phyloP scores from a whole-genome alignment of 2,888 invertebrate genomes.

The Macrosiphum euphorbiae region DNA sequence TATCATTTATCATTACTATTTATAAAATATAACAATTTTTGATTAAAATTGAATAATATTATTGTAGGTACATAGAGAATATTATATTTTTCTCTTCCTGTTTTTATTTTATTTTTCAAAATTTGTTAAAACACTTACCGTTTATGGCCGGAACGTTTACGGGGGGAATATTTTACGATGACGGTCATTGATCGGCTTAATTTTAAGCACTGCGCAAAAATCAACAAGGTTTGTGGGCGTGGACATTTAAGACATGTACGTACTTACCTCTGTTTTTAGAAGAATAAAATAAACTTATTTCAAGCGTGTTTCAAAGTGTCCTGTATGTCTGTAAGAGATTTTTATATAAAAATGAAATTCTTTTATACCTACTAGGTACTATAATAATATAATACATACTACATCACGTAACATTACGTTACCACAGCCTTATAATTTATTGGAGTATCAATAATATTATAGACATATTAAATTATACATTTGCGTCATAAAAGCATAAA shows the following conservation, averaged over 20 bases:
- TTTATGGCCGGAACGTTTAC: not conserved
- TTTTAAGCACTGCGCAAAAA: constrained; percentile 43
- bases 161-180: constrained; percentile 43
- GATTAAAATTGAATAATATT: not conserved
- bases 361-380: not conserved
- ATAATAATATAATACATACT: not conserved
- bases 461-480: not conserved
- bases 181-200: constrained; percentile 54
- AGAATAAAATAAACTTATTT: not conserved
- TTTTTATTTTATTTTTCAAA: not conserved
- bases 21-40: not conserved
- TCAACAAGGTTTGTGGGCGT: constrained; percentile 31
- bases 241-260: not conserved
- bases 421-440: not conserved
- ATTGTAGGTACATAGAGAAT: not conserved
- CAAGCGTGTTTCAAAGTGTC: not conserved
- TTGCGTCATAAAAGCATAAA: too few relatives aligned
- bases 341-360: not conserved
- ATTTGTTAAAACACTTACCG: not conserved
- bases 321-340: not conserved
- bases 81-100: not conserved
- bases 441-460: not conserved
- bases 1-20: too few relatives aligned
- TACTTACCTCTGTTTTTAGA: not conserved
- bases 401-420: not conserved